Evolutionary conservation across 2,797 vertebrate species (phyloP), one percentile per base, ranked within the genome.

Genomic region (Delichon dasypus): DNA sequence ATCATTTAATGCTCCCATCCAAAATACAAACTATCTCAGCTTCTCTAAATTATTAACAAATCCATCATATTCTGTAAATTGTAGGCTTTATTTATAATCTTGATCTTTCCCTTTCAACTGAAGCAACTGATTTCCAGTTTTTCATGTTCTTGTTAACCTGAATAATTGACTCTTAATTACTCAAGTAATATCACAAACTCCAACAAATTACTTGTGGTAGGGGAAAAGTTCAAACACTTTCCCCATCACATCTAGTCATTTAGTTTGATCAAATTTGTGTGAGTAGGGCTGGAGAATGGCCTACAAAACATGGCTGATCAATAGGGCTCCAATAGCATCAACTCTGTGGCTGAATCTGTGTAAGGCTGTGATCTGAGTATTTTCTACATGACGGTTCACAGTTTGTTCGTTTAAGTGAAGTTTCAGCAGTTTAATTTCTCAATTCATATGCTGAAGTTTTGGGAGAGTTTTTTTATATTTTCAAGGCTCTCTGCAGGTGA

Each of bases 381-480:
- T 83, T 88, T 60, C 50, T 36, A 51, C 1, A 0, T 17, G 20
- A 22, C 11, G 77, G 5, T 36, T 81, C 20, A 23, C 5, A 45
- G 4, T 55, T 73, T 42, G 6, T 36, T 92, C 32, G 5, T 26
- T 70, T 51, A 51, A 48, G 22, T 45, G 45, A 60, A 13, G 23
- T 16, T 81, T 76, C 36, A 21, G 7, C 38, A 38, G 38, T 38
- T 38, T 38, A 38, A 38, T 38, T 83, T 79, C 36, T 81, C 48
- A 40, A 60, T 48, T 80, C 15, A 55, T 10, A 25, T 18, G 12
- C 38, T 70, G n/a, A 38, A 26, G 8, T 30, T 48, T 36, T 48
- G 2, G 2, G 19, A 10, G 0, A 27, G 0, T 13, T 32, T 44
- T 61, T 68, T 75, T 55, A 32, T 2, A 13, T 61, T 48, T 40